Percentiles rank a stretch among this genome's conserved stretches.
Conservation (phyloP, 2,888 invertebrate species). For the Anoplius nigerrimus region DNA sequence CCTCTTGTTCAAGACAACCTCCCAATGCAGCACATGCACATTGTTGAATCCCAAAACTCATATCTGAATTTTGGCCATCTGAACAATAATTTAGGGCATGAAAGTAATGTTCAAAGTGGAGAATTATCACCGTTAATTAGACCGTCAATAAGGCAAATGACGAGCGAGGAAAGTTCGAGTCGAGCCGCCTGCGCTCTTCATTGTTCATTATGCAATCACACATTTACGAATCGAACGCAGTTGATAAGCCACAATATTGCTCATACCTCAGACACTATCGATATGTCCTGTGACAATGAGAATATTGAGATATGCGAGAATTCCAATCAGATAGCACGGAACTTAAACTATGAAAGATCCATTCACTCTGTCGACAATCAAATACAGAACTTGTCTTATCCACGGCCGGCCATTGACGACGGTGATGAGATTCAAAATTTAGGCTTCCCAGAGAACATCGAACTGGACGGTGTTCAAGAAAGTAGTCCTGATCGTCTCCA, state of each 20-base stretch:
- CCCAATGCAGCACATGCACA: slow-evolving; percentile 65
- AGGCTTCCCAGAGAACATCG: slow-evolving; percentile 51
- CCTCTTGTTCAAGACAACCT: slow-evolving; percentile 62
- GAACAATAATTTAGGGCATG: slow-evolving; percentile 37
- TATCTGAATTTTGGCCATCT: slow-evolving; percentile 59
- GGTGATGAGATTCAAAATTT: slow-evolving; percentile 53
- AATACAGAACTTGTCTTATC: slow-evolving; percentile 61
- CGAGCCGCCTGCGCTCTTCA: slow-evolving; percentile 67
- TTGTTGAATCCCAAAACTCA: slow-evolving; percentile 66
- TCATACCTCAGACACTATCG: slow-evolving; percentile 59
- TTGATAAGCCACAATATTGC: slow-evolving; percentile 63
- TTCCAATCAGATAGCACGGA: slow-evolving; percentile 58
- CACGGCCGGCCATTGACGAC: slow-evolving; percentile 39
- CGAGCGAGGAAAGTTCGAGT: slow-evolving; percentile 47
- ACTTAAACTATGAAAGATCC: slow-evolving; percentile 55
- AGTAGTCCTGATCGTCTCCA: slow-evolving; percentile 37
- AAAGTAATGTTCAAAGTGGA: slow-evolving; percentile 29
- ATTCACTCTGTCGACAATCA: slow-evolving; percentile 53
- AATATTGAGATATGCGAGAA: slow-evolving; percentile 64
- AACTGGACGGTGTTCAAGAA: slow-evolving; percentile 41
- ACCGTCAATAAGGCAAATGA: slow-evolving; percentile 44
- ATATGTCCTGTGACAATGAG: slow-evolving; percentile 63
- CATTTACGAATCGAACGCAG: slow-evolving; percentile 65
- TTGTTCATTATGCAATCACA: slow-evolving; percentile 68
- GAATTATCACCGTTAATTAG: slow-evolving; percentile 37